Evolutionary conservation across 2,888 invertebrate genomes (phyloP).

Genomic region (Geotrupes spiniger): DNA sequence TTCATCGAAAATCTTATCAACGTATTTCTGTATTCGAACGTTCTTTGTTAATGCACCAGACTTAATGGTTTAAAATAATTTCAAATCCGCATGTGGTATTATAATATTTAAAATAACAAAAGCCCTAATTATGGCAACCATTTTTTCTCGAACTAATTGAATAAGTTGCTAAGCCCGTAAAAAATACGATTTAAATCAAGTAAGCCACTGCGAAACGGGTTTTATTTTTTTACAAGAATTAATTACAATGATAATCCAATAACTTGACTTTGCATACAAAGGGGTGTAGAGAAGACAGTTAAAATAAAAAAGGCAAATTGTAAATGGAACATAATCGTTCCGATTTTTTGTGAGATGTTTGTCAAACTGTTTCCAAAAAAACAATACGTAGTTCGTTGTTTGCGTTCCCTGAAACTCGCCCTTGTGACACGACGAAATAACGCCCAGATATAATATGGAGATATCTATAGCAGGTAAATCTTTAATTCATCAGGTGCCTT

Average conservation of each 20-base stretch:
- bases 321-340: conserved; percentile 5
- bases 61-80: too few species aligned
- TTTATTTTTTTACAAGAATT: conserved; percentile 2
- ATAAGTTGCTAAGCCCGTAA: background rate
- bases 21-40: too few species aligned
- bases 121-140: background rate
- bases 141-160: conserved; percentile 3
- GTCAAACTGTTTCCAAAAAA: background rate
- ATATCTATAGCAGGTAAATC: conserved; percentile 26
- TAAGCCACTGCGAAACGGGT: conserved; percentile 5
- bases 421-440: background rate
- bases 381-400: background rate
- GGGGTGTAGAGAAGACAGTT: conserved; percentile 3
- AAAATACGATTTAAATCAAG: conserved; percentile 2
- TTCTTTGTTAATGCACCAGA: too few species aligned
- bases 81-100: background rate
- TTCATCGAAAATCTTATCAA: background rate
- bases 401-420: background rate
- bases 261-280: conserved; percentile 7
- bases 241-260: conserved; percentile 6
- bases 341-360: conserved; percentile 3
- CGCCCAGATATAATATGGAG: conserved; percentile 1
- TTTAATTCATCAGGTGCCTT: conserved; percentile 30
- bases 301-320: conserved; percentile 2
- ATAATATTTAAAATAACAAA: background rate